Evolutionary conservation across 2,113 vertebrate species (phyloP).

Genomic region (Chionodraco myersi): DNA sequence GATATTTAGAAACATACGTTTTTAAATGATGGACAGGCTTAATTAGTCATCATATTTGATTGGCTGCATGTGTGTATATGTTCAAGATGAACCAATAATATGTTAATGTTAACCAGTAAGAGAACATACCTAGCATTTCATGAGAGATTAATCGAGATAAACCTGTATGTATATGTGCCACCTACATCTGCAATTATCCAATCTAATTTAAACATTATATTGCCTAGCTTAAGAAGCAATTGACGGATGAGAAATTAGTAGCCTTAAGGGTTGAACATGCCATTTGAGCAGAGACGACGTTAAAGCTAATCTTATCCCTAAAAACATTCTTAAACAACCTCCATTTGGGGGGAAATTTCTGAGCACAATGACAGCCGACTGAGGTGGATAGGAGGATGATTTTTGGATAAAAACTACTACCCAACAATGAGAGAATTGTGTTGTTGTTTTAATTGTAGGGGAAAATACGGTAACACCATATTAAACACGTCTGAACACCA

Average conservation of each 20-base stretch:
- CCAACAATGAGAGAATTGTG: slow-evolving; percentile 11
- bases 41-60: not conserved
- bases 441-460: slow-evolving; percentile 19
- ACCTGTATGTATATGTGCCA: not conserved
- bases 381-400: slow-evolving; percentile 7
- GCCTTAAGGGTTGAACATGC: slow-evolving; percentile 5
- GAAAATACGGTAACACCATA: slow-evolving; percentile 19
- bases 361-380: slow-evolving; percentile 8
- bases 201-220: not conserved
- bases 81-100: not conserved
- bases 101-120: not conserved
- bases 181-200: not conserved
- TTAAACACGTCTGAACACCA: slow-evolving; percentile 31
- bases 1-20: not conserved
- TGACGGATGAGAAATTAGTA: not conserved
- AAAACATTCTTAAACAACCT: slow-evolving; percentile 21
- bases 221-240: not conserved
- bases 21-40: not conserved
- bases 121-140: not conserved
- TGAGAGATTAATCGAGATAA: not conserved
- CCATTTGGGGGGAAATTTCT: not conserved
- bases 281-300: not conserved
- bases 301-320: slow-evolving; percentile 29
- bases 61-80: not conserved
- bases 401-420: slow-evolving; percentile 33